These are phyloP conservation scores for Propithecus deckenii DNA, from an alignment of 2,797 vertebrate species.

Conservation along the genomic window DNA sequence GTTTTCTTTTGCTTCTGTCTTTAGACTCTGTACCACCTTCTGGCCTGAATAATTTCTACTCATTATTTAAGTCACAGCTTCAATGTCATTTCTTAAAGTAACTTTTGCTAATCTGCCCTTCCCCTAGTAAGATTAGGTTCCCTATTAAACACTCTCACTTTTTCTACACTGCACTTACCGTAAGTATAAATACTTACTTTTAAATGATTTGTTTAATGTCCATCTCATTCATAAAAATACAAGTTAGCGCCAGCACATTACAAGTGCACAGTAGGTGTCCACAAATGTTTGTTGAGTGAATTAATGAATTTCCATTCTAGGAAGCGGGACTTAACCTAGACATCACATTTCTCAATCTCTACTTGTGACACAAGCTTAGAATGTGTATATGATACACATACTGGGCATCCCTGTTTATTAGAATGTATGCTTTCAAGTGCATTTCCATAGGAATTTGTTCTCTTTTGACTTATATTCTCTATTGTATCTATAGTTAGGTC, in stretches of 20 bases:
- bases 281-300: neutral
- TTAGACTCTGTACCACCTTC: neutral
- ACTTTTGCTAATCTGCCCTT: neutral
- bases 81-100: conserved; percentile 9
- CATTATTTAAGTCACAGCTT: neutral
- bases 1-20: neutral
- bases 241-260: neutral
- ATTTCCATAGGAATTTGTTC: neutral
- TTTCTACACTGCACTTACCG: neutral
- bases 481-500: neutral
- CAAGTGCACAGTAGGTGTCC: neutral
- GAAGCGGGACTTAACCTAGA: neutral
- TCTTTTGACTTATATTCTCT: neutral
- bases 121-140: neutral
- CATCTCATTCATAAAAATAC: conserved; percentile 3
- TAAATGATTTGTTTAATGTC: conserved; percentile 1
- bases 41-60: neutral
- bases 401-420: neutral
- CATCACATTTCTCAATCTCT: neutral
- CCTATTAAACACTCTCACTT: neutral
- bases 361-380: neutral
- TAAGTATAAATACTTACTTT: neutral
- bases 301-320: conserved; percentile 22
- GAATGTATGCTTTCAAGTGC: neutral
- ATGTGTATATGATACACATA: neutral